These are phyloP conservation scores for Leptinotarsa juncta DNA, from an alignment of 2,888 invertebrate genomes.

Conservation along the genomic window DNA sequence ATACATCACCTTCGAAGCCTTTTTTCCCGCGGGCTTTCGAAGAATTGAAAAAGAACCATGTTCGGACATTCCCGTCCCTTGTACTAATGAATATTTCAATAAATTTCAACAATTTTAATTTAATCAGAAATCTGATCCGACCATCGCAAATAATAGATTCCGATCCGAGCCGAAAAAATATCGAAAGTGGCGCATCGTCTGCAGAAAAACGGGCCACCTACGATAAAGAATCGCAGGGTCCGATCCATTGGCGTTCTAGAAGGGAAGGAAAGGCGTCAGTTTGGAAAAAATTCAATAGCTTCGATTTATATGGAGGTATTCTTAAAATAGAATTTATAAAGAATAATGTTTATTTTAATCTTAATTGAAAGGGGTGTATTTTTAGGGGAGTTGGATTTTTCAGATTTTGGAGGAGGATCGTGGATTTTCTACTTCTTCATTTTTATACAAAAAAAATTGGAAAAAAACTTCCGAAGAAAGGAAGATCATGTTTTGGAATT, in stretches of 20 bases:
- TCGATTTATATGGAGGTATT: too few relatives aligned
- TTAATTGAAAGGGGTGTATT: too few relatives aligned
- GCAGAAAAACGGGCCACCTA: conserved; percentile 58
- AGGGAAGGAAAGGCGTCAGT: too few relatives aligned
- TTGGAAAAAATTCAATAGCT: too few relatives aligned
- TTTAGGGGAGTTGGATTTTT: too few relatives aligned
- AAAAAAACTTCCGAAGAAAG: too few relatives aligned
- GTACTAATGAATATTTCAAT: conserved; percentile 64
- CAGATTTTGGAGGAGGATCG: too few relatives aligned
- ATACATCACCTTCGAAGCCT: conserved; percentile 50
- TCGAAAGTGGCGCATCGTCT: conserved; percentile 52
- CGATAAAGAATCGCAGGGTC: conserved; percentile 49
- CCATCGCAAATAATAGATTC: conserved; percentile 50
- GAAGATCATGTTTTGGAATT: too few relatives aligned
- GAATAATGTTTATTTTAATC: too few relatives aligned
- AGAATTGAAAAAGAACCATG: conserved; percentile 56
- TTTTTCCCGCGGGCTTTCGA: conserved; percentile 50
- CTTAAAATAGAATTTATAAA: too few relatives aligned
- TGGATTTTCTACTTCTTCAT: too few relatives aligned
- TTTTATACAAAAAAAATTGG: too few relatives aligned
- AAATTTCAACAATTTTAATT: conserved; percentile 62
- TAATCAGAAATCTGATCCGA: conserved; percentile 55
- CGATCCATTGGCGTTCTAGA: background rate
- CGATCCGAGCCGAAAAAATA: conserved; percentile 45
- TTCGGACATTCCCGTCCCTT: conserved; percentile 59